Percentiles rank a stretch among this genome's conserved stretches.
These are phyloP conservation scores for Tubulanus polymorphus DNA, from an alignment of 2,888 invertebrate species.

Conservation along the genomic window DNA sequence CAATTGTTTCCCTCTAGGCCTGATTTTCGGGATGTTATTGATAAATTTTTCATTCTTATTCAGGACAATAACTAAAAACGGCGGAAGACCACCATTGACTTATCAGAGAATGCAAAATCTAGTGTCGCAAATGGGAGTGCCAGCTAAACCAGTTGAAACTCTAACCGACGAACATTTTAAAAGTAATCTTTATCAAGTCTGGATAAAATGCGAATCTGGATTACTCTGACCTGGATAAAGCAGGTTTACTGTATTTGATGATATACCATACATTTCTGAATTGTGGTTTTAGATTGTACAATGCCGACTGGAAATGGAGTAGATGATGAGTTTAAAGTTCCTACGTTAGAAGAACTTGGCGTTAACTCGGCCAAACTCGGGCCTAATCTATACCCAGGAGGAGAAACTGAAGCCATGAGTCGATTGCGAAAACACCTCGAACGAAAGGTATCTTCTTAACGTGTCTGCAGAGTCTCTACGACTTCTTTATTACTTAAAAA, in stretches of 20 bases:
- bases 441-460: constrained; percentile 32
- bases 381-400: constrained; percentile 71
- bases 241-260: too few relatives aligned
- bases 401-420: constrained; percentile 68
- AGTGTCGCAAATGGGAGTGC: constrained; percentile 71
- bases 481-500: too few relatives aligned
- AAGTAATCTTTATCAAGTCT: too few relatives aligned
- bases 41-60: constrained; percentile 24
- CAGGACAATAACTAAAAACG: constrained; percentile 76
- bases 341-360: constrained; percentile 57
- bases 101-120: constrained; percentile 83
- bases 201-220: too few relatives aligned
- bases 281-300: constrained; percentile 40
- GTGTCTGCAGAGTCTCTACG: too few relatives aligned
- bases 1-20: too few relatives aligned
- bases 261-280: too few relatives aligned
- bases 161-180: constrained; percentile 54
- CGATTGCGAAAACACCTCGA: constrained; percentile 62
- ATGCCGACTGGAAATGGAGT: constrained; percentile 59
- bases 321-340: constrained; percentile 57
- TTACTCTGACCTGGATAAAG: constrained; percentile 60
- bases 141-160: constrained; percentile 62
- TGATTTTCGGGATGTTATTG: too few relatives aligned
- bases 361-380: constrained; percentile 57
- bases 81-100: constrained; percentile 75